phyloP scores from a whole-genome alignment of 1,140 invertebrate genomes.

The Drosophila murphyi region DNA sequence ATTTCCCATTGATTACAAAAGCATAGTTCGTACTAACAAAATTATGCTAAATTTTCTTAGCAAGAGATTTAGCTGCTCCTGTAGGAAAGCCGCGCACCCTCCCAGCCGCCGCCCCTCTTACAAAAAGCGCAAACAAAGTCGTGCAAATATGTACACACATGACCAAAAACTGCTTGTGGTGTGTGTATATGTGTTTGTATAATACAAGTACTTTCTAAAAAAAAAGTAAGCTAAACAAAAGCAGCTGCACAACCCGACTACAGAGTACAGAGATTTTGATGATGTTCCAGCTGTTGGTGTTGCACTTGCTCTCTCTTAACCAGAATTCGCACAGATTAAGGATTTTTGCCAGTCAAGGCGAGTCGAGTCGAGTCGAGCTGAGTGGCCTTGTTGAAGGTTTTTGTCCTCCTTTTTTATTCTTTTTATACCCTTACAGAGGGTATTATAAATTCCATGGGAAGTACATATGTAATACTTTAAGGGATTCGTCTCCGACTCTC shows the following conservation, averaged over 20 bases:
- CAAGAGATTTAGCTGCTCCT: slow-evolving; percentile 17
- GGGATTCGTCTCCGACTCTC: too few relatives aligned
- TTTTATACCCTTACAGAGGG: slow-evolving; percentile 9
- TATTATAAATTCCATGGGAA: background rate
- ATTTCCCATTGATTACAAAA: slow-evolving; percentile 55
- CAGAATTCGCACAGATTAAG: slow-evolving; percentile 63
- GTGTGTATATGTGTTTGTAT: slow-evolving; percentile 12
- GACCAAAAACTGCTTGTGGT: slow-evolving; percentile 6
- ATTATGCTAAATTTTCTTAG: slow-evolving; percentile 67
- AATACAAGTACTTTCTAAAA: slow-evolving; percentile 51
- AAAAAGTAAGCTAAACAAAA: slow-evolving; percentile 59
- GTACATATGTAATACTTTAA: too few relatives aligned
- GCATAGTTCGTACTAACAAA: slow-evolving; percentile 65
- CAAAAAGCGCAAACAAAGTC: slow-evolving; percentile 57
- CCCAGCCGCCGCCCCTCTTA: background rate
- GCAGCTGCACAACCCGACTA: slow-evolving; percentile 20
- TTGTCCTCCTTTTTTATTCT: slow-evolving; percentile 16
- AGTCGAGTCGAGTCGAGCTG: slow-evolving; percentile 30
- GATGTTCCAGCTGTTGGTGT: background rate
- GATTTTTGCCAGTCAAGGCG: slow-evolving; percentile 50
- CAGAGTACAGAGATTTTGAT: background rate
- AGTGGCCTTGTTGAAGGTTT: slow-evolving; percentile 45
- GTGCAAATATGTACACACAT: slow-evolving; percentile 60
- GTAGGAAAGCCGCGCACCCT: background rate
- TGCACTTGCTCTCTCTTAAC: slow-evolving; percentile 26